Percentiles rank a stretch among this genome's conserved stretches.
Conservation (phyloP, 1,140 invertebrate genomes). For the Notospermus geniculatus region DNA sequence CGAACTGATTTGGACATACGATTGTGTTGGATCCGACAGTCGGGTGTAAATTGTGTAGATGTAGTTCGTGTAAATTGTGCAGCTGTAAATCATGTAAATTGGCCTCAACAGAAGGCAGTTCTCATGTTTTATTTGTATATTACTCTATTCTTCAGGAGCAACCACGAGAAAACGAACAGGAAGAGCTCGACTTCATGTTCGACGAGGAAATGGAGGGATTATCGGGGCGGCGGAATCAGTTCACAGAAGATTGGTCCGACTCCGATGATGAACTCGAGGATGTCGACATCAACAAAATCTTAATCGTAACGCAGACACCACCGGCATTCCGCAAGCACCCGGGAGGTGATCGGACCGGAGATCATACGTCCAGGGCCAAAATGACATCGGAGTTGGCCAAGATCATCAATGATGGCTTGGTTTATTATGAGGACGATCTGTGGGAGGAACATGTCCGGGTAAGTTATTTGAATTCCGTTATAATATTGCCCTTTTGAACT, state of each 20-base stretch:
- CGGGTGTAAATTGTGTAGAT: no score
- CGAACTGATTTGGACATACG: no score
- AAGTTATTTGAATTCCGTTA: not conserved
- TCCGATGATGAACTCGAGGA: slow-evolving; percentile 77
- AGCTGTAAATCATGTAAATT: no score
- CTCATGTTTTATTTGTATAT: no score
- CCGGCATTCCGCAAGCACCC: slow-evolving; percentile 51
- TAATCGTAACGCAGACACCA: slow-evolving; percentile 88
- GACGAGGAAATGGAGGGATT: slow-evolving; percentile 86
- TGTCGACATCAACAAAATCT: slow-evolving; percentile 87
- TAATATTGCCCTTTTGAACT: no score
- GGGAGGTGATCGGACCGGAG: slow-evolving; percentile 48
- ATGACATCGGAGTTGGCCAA: slow-evolving; percentile 91
- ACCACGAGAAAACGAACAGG: slow-evolving; percentile 61
- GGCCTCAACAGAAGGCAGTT: no score
- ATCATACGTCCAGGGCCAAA: slow-evolving; percentile 49
- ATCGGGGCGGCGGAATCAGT: slow-evolving; percentile 76
- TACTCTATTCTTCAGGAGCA: no score
- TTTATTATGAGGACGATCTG: slow-evolving; percentile 76
- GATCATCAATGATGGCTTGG: slow-evolving; percentile 92
- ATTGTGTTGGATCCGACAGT: no score
- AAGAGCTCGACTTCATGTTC: slow-evolving; percentile 94
- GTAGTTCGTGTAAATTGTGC: no score
- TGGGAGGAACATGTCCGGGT: slow-evolving; percentile 30
- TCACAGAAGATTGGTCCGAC: slow-evolving; percentile 58